phyloP scores from a whole-genome alignment of 2,888 invertebrate species.

The Idaea biselata region DNA sequence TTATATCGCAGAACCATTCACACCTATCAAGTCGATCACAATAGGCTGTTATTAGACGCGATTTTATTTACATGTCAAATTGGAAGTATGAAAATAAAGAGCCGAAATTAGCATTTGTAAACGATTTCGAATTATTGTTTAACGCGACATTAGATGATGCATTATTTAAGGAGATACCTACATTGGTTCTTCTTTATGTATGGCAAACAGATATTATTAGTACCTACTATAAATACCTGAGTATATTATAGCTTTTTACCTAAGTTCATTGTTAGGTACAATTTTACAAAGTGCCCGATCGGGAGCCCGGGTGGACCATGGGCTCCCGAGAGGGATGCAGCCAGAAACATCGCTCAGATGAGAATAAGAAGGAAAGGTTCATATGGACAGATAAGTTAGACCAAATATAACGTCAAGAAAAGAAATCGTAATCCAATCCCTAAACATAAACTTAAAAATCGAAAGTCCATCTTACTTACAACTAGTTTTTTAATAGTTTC shows the following conservation, averaged over 20 bases:
- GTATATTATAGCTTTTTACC: too few species aligned
- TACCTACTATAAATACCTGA: too few species aligned
- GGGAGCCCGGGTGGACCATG: too few species aligned
- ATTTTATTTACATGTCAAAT: not conserved
- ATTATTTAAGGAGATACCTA: not conserved
- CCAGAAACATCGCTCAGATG: too few species aligned
- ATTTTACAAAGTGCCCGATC: too few species aligned
- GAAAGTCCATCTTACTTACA: not conserved
- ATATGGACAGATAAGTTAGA: too few species aligned
- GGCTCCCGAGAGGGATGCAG: too few species aligned
- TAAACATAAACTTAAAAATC: not conserved
- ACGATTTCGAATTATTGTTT: not conserved
- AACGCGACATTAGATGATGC: not conserved
- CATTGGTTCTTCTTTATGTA: too few species aligned
- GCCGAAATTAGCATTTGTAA: not conserved
- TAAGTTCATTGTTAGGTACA: too few species aligned
- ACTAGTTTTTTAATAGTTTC: not conserved
- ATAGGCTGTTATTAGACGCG: not conserved
- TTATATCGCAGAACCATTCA: not conserved
- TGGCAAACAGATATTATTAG: too few species aligned
- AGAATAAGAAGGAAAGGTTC: too few species aligned
- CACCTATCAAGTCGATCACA: not conserved
- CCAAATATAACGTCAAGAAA: not conserved
- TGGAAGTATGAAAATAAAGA: not conserved
- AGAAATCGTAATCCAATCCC: not conserved